These are phyloP conservation scores for Hypanus sabinus DNA, from an alignment of 2,113 vertebrate species.

Conservation along the genomic window DNA sequence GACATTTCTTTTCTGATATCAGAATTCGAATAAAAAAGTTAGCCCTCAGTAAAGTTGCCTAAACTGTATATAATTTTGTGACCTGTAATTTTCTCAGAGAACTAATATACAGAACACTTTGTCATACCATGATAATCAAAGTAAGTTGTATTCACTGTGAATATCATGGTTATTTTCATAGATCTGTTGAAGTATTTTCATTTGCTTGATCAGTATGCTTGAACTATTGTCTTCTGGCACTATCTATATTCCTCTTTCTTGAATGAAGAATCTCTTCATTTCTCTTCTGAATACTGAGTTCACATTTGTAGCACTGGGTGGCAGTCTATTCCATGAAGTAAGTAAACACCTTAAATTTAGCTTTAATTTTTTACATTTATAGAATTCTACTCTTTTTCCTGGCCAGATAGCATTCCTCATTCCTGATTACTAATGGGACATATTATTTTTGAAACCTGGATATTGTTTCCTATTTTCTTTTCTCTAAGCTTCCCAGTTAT, in stretches of 20 bases:
- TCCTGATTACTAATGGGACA: background rate
- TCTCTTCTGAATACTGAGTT: background rate
- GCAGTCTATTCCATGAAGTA: slow-evolving; percentile 4
- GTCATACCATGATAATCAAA: background rate
- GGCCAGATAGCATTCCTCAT: background rate
- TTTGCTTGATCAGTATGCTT: background rate
- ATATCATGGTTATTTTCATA: background rate
- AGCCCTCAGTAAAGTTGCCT: background rate
- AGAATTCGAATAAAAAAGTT: background rate
- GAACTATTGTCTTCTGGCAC: background rate
- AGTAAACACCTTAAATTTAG: background rate
- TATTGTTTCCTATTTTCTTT: background rate
- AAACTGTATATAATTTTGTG: background rate
- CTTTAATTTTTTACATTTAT: background rate
- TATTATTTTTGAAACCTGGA: background rate
- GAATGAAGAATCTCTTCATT: slow-evolving; percentile 22
- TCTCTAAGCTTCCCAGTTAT: background rate
- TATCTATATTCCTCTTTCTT: background rate
- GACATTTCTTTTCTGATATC: background rate
- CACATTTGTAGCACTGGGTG: slow-evolving; percentile 13
- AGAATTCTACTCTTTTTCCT: background rate
- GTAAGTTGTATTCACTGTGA: background rate
- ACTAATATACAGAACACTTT: background rate
- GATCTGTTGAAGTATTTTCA: background rate
- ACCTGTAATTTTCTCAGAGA: background rate